Conservation (phyloP, 2,797 vertebrate genomes). For the Natrix natrix region DNA sequence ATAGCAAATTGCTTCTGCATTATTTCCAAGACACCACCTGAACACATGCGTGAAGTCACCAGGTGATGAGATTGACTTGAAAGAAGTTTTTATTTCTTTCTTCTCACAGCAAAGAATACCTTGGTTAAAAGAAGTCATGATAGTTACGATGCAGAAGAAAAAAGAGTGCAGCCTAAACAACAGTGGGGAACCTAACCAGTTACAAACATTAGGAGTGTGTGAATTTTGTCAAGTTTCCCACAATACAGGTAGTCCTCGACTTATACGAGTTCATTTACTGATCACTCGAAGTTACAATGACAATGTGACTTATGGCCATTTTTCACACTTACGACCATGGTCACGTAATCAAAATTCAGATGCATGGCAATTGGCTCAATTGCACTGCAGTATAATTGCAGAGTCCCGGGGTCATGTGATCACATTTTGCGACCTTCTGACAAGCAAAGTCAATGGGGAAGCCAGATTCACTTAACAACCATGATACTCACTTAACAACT, state of each 20-base stretch:
- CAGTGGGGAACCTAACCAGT: background rate
- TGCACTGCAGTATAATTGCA: background rate
- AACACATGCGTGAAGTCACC: background rate
- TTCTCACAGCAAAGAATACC: background rate
- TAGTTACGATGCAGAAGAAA: background rate
- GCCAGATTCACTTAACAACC: no score
- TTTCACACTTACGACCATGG: background rate
- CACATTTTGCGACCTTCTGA: background rate
- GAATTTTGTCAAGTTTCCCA: background rate
- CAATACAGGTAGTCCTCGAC: background rate
- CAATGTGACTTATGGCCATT: background rate
- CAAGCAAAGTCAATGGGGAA: no score
- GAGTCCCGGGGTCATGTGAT: background rate
- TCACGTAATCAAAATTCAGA: background rate
- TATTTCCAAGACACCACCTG: background rate
- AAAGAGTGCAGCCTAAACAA: background rate
- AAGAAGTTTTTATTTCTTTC: background rate
- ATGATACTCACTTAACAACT: no score
- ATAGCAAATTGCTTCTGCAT: background rate
- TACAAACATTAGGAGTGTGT: background rate
- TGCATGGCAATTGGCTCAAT: background rate
- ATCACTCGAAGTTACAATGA: accelerated
- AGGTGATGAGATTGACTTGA: background rate
- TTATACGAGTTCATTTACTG: background rate
- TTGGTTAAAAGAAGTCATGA: background rate